Base-by-base conservation (phyloP, 2,113 vertebrate genomes). In the Siniperca knerii region DNA sequence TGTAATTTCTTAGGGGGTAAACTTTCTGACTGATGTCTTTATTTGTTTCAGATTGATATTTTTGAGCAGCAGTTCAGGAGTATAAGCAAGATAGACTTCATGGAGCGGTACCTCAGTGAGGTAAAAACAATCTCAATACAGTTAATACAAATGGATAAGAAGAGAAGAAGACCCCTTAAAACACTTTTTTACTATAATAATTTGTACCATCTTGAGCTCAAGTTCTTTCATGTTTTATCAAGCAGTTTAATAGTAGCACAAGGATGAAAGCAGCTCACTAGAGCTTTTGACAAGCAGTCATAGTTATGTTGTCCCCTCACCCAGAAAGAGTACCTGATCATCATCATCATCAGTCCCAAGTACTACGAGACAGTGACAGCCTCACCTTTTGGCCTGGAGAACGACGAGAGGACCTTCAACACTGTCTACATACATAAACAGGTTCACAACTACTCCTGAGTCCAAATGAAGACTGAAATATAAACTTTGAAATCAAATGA, bases 31-130 rank as follows among this genome's bases (percentile, higher is more conserved):
- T 57, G 5, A 40, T 21, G 23, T 52, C 33, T 82, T 54, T 54
- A 40, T 44, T 37, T 15, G 60, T 79, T 90, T 50, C 90, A 96
- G 96, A 96, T 96, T 21, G 96, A 96, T 82, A 93, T 96, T 78
- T 96, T 96, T 0, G 95, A 96, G 84, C 96, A 96, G 83, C 95
- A 96, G 90, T 96, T 96, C 81, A 92, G 94, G 70, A 96, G 96
- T 76, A 96, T 96, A 77, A 96, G 95, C 92, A 96, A 95, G 88
- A 96, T 96, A 4, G 96, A 96, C 90, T 96, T 96, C 89, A 96
- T 96, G 96, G 96, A 96, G 90, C 86, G 95, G 1, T 96, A 95
- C 91, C 95, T 96, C 60, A 95, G 89, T 8, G 96, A 96, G 95
- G 96, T 96, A 79, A 89, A 33, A 16, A 46, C 50, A 40, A 10